Percentiles rank a stretch among this genome's conserved stretches.
These are phyloP conservation scores for Rhynchonycteris naso DNA, from an alignment of 2,797 vertebrate species.

Conservation along the genomic window DNA sequence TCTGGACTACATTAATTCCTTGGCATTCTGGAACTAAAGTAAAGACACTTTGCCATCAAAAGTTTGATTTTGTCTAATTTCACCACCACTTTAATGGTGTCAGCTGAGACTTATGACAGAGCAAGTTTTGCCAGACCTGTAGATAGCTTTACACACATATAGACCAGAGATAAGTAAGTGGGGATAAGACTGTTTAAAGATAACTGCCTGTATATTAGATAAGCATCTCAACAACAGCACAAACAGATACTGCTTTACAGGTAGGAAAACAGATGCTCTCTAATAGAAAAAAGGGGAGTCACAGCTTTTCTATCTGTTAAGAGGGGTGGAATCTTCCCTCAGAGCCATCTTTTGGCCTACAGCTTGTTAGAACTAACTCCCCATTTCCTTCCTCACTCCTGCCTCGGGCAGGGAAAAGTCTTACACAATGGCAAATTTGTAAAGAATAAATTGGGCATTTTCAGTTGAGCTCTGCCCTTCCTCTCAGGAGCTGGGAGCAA, in stretches of 20 bases:
- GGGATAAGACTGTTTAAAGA: slow-evolving; percentile 33
- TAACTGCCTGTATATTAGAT: not conserved
- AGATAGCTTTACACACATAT: not conserved
- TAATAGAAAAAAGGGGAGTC: not conserved
- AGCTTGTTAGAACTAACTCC: not conserved
- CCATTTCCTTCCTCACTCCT: not conserved
- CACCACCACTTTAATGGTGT: not conserved
- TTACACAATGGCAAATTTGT: not conserved
- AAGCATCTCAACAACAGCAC: not conserved
- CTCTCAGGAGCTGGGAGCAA: not conserved
- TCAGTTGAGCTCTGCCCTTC: not conserved
- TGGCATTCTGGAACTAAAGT: not conserved
- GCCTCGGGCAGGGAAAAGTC: not conserved
- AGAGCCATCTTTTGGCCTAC: not conserved
- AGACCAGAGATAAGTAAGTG: slow-evolving; percentile 28
- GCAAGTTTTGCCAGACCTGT: not conserved
- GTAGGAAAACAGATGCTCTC: not conserved
- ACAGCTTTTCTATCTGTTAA: not conserved
- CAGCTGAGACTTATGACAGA: not conserved
- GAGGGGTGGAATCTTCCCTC: not conserved
- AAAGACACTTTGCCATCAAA: not conserved
- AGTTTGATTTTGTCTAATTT: slow-evolving; percentile 28
- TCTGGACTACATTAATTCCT: not conserved
- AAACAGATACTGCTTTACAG: not conserved
- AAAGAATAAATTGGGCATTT: not conserved